A percentile compares a stretch with the other conserved stretches of the same genome.
Evolutionary conservation across 2,113 vertebrate genomes (phyloP).

Genomic region (Edolisoma coerulescens): DNA sequence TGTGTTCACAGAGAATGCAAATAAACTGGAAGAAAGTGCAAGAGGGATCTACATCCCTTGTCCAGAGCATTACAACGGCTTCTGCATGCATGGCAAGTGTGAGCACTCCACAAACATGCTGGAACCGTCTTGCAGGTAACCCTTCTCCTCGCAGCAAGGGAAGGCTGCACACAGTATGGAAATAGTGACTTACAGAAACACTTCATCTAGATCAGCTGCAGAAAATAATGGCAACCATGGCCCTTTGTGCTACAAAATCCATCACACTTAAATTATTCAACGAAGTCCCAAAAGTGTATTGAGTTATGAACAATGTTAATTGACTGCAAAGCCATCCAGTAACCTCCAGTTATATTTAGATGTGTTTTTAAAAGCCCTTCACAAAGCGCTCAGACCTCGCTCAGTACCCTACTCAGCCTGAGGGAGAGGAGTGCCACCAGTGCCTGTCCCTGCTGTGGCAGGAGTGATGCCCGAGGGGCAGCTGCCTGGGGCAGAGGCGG

Average conservation of each 20-base stretch:
- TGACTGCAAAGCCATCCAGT: not conserved
- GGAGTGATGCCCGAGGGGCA: not conserved
- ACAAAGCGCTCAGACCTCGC: not conserved
- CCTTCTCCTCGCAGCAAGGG: not conserved
- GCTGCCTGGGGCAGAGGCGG: not conserved
- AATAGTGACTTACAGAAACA: not conserved
- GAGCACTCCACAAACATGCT: slow-evolving; percentile 88
- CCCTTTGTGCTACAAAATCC: not conserved
- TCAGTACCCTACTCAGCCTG: not conserved
- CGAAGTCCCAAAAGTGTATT: not conserved
- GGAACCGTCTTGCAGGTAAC: slow-evolving; percentile 95
- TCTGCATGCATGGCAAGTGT: slow-evolving; percentile 96
- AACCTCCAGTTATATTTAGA: not conserved
- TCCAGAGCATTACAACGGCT: slow-evolving; percentile 92
- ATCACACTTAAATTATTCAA: slow-evolving; percentile 24
- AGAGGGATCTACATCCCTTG: slow-evolving; percentile 90
- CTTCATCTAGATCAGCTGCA: not conserved
- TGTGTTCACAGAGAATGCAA: slow-evolving; percentile 82
- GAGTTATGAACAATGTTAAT: slow-evolving; percentile 12
- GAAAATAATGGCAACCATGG: not conserved
- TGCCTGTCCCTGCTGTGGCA: not conserved
- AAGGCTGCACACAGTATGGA: not conserved
- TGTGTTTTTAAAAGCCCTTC: not conserved
- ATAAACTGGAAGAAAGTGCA: slow-evolving; percentile 85
- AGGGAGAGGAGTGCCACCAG: not conserved